These are phyloP conservation scores for Bufotes viridis DNA, from an alignment of 2,797 vertebrate genomes.

Conservation along the genomic window DNA sequence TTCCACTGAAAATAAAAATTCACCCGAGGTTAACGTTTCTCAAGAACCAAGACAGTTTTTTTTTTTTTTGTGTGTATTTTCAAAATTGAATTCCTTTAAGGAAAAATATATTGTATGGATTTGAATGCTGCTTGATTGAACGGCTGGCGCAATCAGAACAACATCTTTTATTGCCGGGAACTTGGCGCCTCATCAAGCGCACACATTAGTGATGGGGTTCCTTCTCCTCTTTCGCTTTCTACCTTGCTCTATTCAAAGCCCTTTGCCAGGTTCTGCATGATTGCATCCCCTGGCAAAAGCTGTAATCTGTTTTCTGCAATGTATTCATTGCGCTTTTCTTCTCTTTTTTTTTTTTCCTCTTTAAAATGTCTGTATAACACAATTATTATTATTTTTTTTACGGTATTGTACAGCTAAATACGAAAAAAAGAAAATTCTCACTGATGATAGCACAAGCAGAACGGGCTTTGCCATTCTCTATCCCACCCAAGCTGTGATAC, in stretches of 20 bases:
- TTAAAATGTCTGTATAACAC: slow-evolving; percentile 23
- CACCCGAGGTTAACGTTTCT: background rate
- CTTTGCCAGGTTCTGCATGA: slow-evolving; percentile 34
- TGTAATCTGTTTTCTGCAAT: slow-evolving; percentile 42
- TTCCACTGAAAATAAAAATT: background rate
- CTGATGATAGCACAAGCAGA: background rate
- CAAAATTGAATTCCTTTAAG: slow-evolving; percentile 24
- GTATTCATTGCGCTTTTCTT: slow-evolving; percentile 33
- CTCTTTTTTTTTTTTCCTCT: background rate
- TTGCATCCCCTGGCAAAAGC: slow-evolving; percentile 36
- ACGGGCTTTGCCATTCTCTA: background rate
- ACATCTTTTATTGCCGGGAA: slow-evolving; percentile 47
- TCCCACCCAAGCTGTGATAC: slow-evolving; percentile 24
- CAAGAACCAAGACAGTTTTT: background rate
- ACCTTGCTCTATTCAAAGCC: slow-evolving; percentile 34
- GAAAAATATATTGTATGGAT: slow-evolving; percentile 38
- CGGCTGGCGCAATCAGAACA: slow-evolving; percentile 48
- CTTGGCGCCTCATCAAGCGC: slow-evolving; percentile 41
- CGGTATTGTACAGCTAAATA: background rate
- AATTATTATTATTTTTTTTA: slow-evolving; percentile 40
- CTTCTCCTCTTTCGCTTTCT: slow-evolving; percentile 21
- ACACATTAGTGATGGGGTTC: slow-evolving; percentile 36
- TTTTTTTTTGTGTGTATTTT: slow-evolving; percentile 25
- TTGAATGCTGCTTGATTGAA: slow-evolving; percentile 40
- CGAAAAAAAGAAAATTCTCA: background rate